Base-by-base conservation (phyloP, 2,888 invertebrate genomes). In the Cenopis cana region DNA sequence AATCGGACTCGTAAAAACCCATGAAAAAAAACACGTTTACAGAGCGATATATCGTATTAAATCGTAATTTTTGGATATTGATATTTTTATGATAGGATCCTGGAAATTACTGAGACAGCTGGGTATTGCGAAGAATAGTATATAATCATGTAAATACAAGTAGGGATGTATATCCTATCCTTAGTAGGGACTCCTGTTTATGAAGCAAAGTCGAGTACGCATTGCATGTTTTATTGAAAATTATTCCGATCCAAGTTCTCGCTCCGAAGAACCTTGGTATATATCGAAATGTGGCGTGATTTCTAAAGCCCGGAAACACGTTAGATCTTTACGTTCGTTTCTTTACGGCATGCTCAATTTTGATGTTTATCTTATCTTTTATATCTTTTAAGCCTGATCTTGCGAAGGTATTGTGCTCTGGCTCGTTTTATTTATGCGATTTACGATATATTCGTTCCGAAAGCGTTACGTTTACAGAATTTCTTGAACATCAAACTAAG, bases 221-320 rank as follows among this genome's bases (percentile, higher is more conserved):
- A 81, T 82, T 69, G 61, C 70, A 69, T 67, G 80, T 80, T 82
- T 81, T 82, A 81, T 82, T 81, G 81, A 81, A 73, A 82, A 80
- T 81, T 79, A 77, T 80, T 72, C 71, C 38, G 49, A 61, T 59
- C 67, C 54, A 70, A 69, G 68, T 75, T 70, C 33, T 36, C 64
- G n/a, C 14, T 57, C 70, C 66, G 62, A 59, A 66, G 55, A 56
- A 49, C 61, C 59, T 38, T 54, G 54, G 29, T 10, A 57, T 10
- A 57, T 60, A 72, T 54, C 68, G 68, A 59, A 69, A 73, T 69
- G 65, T 57, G 64, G 46, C 59, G 69, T 69, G 73, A 73, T 73
- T 73, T 66, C 56, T 38, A 38, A 68, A 65, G 54, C 46, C 52
- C 6, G 59, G 65, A 54, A 65, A 66, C 65, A 33, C n/a, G 69